Evolutionary conservation across 2,797 vertebrate genomes (phyloP).

Genomic region (Benthosema pterotum): DNA sequence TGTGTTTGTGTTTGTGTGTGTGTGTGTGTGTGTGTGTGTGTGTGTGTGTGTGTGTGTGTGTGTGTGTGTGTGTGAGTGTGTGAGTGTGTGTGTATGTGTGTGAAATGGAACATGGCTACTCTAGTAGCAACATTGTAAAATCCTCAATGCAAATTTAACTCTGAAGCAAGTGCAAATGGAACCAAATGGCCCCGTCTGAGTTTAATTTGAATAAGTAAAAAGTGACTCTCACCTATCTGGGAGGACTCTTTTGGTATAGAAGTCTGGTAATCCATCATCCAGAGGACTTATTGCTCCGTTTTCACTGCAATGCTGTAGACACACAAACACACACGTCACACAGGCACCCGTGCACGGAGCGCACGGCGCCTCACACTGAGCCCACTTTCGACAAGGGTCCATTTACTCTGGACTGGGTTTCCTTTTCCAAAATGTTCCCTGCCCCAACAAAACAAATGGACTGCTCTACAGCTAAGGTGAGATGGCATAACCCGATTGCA

Average conservation of each 20-base stretch:
- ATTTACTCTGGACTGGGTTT: constrained; percentile 19
- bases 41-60: constrained; percentile 4
- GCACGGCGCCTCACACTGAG: background rate
- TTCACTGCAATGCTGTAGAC: constrained; percentile 75
- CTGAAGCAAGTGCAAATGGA: too few species aligned
- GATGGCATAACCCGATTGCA: constrained; percentile 51
- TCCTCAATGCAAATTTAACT: too few species aligned
- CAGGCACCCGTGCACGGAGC: constrained; percentile 8
- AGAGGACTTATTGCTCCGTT: constrained; percentile 83
- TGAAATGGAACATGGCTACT: background rate
- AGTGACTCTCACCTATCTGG: constrained; percentile 75
- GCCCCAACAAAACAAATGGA: constrained; percentile 58
- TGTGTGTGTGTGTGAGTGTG: constrained; percentile 17
- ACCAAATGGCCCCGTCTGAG: too few species aligned
- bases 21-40: too few species aligned
- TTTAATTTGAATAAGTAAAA: constrained; percentile 38
- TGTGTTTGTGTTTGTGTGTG: too few species aligned
- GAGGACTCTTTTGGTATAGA: constrained; percentile 86
- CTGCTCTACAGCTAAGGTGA: constrained; percentile 33
- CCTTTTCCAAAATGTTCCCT: constrained; percentile 52
- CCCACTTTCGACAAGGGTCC: constrained; percentile 23
- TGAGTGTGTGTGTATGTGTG: background rate
- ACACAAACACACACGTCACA: constrained; percentile 25
- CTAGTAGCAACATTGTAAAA: too few species aligned
- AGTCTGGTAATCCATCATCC: constrained; percentile 88